Evolutionary conservation across 23 tunicate genomes (phyloP).

Genomic region (Diplosoma virens): DNA sequence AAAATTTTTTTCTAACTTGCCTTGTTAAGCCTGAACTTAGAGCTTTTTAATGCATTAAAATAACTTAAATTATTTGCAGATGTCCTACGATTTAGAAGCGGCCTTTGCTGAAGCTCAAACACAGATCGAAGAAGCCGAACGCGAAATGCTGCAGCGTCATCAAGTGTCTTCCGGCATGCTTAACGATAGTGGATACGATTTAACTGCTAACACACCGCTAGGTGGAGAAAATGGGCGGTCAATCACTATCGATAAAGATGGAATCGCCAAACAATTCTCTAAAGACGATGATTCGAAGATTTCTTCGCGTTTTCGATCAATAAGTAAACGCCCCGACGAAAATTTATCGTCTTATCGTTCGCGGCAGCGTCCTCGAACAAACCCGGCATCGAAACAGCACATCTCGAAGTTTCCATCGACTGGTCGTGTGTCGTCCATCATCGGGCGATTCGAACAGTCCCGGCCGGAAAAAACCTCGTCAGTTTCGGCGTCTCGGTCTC

Average conservation of each 20-base stretch:
- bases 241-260: no score
- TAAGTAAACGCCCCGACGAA: neutral
- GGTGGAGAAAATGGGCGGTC: neutral
- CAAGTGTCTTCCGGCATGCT: constrained; percentile 5
- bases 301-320: no score
- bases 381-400: constrained; percentile 21
- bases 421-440: constrained; percentile 70
- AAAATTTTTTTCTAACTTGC: no score
- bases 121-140: constrained; percentile 29
- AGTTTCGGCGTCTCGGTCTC: neutral
- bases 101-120: constrained; percentile 31
- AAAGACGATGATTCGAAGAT: no score
- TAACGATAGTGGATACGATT: constrained; percentile 45
- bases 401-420: constrained; percentile 38
- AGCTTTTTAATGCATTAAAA: neutral
- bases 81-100: constrained; percentile 31
- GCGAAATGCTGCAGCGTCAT: constrained; percentile 3
- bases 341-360: constrained; percentile 1
- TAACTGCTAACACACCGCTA: neutral
- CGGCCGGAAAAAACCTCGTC: neutral
- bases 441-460: constrained; percentile 64
- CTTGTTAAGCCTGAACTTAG: no score
- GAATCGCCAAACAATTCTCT: no score
- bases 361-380: constrained; percentile 32
- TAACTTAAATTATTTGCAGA: neutral